These are phyloP conservation scores for Gorsachius goisagi DNA, from an alignment of 2,113 vertebrate genomes.

Conservation along the genomic window DNA sequence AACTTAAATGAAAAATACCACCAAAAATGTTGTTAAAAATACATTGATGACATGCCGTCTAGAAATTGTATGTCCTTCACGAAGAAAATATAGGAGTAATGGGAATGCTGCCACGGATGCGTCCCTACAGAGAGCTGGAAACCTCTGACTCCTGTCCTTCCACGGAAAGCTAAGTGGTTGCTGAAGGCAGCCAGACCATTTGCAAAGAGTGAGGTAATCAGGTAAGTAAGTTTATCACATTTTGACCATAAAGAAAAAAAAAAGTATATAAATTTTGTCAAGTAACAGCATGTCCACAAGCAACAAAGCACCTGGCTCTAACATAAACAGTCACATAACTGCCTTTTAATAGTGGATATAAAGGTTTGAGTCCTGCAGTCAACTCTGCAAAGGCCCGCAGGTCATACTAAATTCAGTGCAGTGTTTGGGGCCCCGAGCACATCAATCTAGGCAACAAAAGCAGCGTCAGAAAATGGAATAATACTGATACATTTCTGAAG, in stretches of 20 bases:
- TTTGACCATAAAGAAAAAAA: background rate
- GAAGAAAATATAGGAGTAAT: background rate
- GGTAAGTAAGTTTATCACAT: background rate
- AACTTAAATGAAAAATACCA: background rate
- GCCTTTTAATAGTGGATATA: slow-evolving; percentile 18
- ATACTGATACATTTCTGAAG: background rate
- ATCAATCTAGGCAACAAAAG: background rate
- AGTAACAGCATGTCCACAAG: background rate
- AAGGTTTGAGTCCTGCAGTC: background rate
- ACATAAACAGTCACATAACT: slow-evolving; percentile 23
- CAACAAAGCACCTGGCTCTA: slow-evolving; percentile 19
- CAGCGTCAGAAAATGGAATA: background rate
- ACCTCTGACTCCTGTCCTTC: accelerated
- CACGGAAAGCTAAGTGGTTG: background rate
- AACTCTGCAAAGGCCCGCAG: background rate
- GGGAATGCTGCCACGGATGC: background rate
- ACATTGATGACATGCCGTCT: accelerated
- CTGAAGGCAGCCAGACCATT: background rate
- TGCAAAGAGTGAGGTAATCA: background rate
- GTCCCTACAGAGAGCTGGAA: background rate
- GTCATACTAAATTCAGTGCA: background rate
- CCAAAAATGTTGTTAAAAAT: background rate
- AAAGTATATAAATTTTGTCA: background rate
- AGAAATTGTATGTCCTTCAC: background rate
- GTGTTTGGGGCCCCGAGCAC: background rate